phyloP scores from a whole-genome alignment of 1,140 invertebrate species.

The Nylanderia fulva region DNA sequence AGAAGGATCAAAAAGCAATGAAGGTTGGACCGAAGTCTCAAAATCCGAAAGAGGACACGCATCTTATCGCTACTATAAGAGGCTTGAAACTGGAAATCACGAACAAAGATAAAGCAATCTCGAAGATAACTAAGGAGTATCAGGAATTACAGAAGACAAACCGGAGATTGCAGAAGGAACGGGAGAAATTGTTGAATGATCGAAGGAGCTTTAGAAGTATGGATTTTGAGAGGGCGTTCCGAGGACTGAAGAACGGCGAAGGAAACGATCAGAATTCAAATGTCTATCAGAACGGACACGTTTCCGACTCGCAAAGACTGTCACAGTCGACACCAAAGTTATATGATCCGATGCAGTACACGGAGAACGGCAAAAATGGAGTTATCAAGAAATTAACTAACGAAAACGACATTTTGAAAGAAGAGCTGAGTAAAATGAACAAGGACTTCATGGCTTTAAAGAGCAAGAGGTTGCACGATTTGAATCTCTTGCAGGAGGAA shows the following conservation, averaged over 20 bases:
- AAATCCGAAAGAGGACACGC: slow-evolving; percentile 89
- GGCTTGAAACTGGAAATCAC: slow-evolving; percentile 90
- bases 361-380: slow-evolving; percentile 84
- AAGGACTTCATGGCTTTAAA: slow-evolving; percentile 90
- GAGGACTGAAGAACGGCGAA: slow-evolving; percentile 78
- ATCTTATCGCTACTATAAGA: slow-evolving; percentile 92
- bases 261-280: slow-evolving; percentile 84
- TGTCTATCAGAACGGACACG: slow-evolving; percentile 82
- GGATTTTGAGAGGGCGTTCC: slow-evolving; percentile 76
- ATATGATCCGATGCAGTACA: slow-evolving; percentile 85
- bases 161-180: slow-evolving; percentile 90
- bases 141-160: slow-evolving; percentile 92
- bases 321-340: slow-evolving; percentile 80
- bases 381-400: slow-evolving; percentile 84
- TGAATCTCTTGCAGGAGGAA: slow-evolving; percentile 91
- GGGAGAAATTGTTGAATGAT: slow-evolving; percentile 87
- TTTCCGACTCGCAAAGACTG: slow-evolving; percentile 85
- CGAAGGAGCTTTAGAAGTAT: slow-evolving; percentile 70
- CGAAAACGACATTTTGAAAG: slow-evolving; percentile 87
- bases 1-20: slow-evolving; percentile 61
- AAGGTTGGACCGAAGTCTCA: slow-evolving; percentile 79
- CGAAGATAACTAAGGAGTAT: slow-evolving; percentile 90
- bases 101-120: slow-evolving; percentile 90
- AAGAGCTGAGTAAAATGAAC: slow-evolving; percentile 88
- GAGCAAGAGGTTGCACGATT: slow-evolving; percentile 91